Base-by-base conservation (phyloP, 2,888 invertebrate genomes). In the Tenthredo notha region DNA sequence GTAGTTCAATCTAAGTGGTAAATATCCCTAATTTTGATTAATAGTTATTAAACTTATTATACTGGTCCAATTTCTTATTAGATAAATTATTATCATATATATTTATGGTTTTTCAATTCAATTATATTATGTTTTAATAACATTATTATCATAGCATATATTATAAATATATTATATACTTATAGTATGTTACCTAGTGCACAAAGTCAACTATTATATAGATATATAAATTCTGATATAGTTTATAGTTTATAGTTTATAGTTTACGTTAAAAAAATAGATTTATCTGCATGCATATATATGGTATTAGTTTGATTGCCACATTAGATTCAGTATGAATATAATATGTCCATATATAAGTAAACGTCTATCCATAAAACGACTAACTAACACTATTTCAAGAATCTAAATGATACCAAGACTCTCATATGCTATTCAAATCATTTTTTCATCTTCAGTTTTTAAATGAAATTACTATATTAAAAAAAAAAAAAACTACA, bases 301-400 rank as follows among this genome's bases (percentile, higher is more conserved):
- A 33, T 33, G 70, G 18, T 10, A 70, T 70, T 70, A 70, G 37
- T 37, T 70, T 37, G 70, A 37, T 37, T 70, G 37, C 70, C 70
- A 70, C 37, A 70, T 70, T 70, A 70, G 70, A 70, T 70, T 70
- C 70, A 70, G 61, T 61, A 70, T 70, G 37, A 72, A 40, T 37
- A 72, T 72, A n/a, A 37, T 37, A 72, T 37, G 29, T 37, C 70
- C 33, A n/a, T 18, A 43, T 43, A 43, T 43, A 43, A 47, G n/a
- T 74, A 37, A 7, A 70, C 33, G n/a, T 70, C 12, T 37, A 33
- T 70, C 18, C 0, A 37, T 33, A 70, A 29, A 70, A 4, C 61
- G 21, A 61, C 21, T 61, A 58, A 70, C 7, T 70, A 70, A 70
- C 4, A 70, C n/a, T 70, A 37, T 70, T 70, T 70, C 10, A 37